phyloP scores from a whole-genome alignment of 2,113 vertebrate species.

The Merops nubicus region DNA sequence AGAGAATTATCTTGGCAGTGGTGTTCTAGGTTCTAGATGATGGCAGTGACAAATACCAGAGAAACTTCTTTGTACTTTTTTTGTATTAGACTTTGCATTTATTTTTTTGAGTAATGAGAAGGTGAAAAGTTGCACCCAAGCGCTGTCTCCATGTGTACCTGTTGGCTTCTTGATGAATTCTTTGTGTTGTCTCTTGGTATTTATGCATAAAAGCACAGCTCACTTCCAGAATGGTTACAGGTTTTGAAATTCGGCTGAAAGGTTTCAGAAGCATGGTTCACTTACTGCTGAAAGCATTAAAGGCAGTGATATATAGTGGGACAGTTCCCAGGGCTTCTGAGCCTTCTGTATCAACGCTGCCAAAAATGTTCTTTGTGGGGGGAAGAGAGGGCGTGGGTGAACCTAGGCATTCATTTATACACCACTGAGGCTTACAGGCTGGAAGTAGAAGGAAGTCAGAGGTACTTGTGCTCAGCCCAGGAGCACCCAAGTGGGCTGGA shows the following conservation, averaged over 20 bases:
- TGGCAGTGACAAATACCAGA: background rate
- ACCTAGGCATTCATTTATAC: background rate
- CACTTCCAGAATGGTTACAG: background rate
- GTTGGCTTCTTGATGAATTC: background rate
- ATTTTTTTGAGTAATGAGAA: background rate
- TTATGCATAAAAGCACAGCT: background rate
- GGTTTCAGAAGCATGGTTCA: background rate
- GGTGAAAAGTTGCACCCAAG: background rate
- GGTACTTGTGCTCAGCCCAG: background rate
- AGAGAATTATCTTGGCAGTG: background rate
- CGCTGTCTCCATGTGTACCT: background rate
- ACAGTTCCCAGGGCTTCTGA: background rate
- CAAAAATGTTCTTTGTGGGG: background rate
- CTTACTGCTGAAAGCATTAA: background rate
- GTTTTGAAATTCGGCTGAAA: background rate
- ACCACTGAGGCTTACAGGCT: background rate
- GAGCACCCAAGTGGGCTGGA: accelerated
- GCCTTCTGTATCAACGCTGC: background rate
- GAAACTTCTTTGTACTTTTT: background rate
- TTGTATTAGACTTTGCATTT: background rate
- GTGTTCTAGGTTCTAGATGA: background rate
- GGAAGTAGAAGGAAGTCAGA: background rate
- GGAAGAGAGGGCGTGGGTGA: background rate
- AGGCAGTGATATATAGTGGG: background rate
- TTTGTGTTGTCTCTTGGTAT: background rate